Base-by-base conservation (phyloP, 1,140 invertebrate genomes). In the Fopius arisanus region DNA sequence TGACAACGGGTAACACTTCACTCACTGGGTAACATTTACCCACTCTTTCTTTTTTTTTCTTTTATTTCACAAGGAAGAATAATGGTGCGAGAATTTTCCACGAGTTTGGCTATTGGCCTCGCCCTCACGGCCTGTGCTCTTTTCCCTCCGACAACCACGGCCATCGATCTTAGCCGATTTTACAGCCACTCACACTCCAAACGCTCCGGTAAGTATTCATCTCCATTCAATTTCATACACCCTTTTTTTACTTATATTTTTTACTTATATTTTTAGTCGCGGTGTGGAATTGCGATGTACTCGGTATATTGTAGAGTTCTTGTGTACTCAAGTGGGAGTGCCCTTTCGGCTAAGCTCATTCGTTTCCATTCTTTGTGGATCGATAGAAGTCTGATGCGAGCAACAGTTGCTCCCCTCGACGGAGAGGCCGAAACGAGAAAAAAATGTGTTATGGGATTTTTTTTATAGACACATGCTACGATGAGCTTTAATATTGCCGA, bases 81-180 rank as follows among this genome's bases (percentile, higher is more conserved):
- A 69, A 82, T 82, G 82, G 77, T 78, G 26, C 77, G 67, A 75
- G 76, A 26, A 70, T 80, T 75, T 67, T 62, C 72, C 54, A 82
- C 77, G 41, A 81, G 79, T 31, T 71, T 83, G 78, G 80, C 80
- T 43, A 79, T 84, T 67, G 80, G 84, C 80, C 81, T 84, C 77
- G 81, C 83, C 75, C 81, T 88, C 69, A 82, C 79, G 37, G 79
- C 77, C 37, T 89, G 89, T 83, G 85, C 89, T 74, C 88, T 89
- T 21, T 88, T 91, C 79, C 89, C 90, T 9, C 86, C 88, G 73
- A 81, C 89, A 14, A 90, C 90, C 65, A 87, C 90, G 82, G 91
- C 92, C 28, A 90, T 93, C 66, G 92, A 93, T 84, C 88, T 93
- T 41, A 91, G 90, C 81, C 88, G 90, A 70, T 90, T 93, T 70